Conservation (phyloP, 1,140 invertebrate species). For the Conus ventricosus region DNA sequence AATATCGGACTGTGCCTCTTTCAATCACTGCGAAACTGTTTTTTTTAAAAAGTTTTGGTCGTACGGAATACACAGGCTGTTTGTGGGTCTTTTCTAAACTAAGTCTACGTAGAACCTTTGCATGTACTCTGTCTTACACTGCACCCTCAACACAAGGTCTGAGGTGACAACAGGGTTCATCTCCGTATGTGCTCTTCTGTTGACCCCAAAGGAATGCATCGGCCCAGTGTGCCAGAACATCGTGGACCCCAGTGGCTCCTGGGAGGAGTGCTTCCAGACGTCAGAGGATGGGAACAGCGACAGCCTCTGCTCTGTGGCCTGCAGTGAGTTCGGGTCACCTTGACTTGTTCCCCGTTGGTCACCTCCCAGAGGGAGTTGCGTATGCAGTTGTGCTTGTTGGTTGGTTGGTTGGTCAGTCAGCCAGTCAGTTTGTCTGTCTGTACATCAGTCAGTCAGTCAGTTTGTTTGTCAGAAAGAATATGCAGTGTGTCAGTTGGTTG, state of each 20-base stretch:
- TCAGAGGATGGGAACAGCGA: conserved; percentile 77
- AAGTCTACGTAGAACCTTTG: too few relatives aligned
- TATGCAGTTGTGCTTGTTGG: background rate
- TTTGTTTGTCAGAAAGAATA: background rate
- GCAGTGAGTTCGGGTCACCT: conserved; percentile 69
- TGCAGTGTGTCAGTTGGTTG: background rate
- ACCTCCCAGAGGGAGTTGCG: background rate
- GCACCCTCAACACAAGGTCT: too few relatives aligned
- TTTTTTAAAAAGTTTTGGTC: too few relatives aligned
- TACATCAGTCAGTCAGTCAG: background rate
- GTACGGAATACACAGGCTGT: too few relatives aligned
- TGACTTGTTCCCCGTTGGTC: background rate
- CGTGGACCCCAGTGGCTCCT: conserved; percentile 76
- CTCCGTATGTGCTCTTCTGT: too few relatives aligned
- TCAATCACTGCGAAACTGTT: too few relatives aligned
- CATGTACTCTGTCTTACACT: too few relatives aligned
- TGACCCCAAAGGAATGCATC: conserved; percentile 82
- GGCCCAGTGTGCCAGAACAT: conserved; percentile 96
- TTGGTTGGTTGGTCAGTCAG: background rate
- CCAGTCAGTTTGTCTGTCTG: background rate
- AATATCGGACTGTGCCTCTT: too few relatives aligned
- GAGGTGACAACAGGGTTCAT: too few relatives aligned
- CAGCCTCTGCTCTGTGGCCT: conserved; percentile 95
- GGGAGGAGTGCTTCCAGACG: conserved; percentile 95
- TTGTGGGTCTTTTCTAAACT: too few relatives aligned